Evolutionary conservation across 2,797 vertebrate genomes (phyloP).

Genomic region (Pantherophis vulpinus): DNA sequence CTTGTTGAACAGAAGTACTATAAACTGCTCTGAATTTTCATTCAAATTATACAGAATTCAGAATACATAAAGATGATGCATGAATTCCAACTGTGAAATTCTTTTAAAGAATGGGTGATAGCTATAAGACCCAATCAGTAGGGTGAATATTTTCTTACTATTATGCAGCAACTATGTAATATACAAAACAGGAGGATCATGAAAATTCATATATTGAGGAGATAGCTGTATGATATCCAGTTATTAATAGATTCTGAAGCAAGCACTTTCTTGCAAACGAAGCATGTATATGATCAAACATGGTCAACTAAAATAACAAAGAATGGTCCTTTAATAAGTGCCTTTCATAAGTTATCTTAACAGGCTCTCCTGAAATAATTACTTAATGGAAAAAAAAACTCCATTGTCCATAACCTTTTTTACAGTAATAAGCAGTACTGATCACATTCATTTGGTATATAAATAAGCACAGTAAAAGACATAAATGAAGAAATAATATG

Average conservation of each 20-base stretch:
- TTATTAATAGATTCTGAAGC: slow-evolving; percentile 66
- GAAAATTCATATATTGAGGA: slow-evolving; percentile 68
- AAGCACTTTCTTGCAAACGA: slow-evolving; percentile 52
- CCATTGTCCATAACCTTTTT: slow-evolving; percentile 16
- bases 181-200: slow-evolving; percentile 63
- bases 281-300: slow-evolving; percentile 38
- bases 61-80: slow-evolving; percentile 38
- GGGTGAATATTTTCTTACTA: slow-evolving; percentile 59
- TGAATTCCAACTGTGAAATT: slow-evolving; percentile 41
- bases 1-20: slow-evolving; percentile 51
- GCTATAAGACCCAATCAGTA: slow-evolving; percentile 54
- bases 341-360: slow-evolving; percentile 45
- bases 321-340: slow-evolving; percentile 33
- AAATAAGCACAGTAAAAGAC: not conserved
- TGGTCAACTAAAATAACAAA: slow-evolving; percentile 41
- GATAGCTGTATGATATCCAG: slow-evolving; percentile 68
- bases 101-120: slow-evolving; percentile 15
- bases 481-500: not conserved
- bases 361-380: slow-evolving; percentile 30
- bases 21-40: slow-evolving; percentile 55
- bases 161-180: slow-evolving; percentile 54
- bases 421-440: not conserved
- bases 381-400: not conserved
- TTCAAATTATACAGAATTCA: slow-evolving; percentile 57
- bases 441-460: not conserved